phyloP scores from a whole-genome alignment of 2,113 vertebrate genomes.

The Montifringilla adamsi region DNA sequence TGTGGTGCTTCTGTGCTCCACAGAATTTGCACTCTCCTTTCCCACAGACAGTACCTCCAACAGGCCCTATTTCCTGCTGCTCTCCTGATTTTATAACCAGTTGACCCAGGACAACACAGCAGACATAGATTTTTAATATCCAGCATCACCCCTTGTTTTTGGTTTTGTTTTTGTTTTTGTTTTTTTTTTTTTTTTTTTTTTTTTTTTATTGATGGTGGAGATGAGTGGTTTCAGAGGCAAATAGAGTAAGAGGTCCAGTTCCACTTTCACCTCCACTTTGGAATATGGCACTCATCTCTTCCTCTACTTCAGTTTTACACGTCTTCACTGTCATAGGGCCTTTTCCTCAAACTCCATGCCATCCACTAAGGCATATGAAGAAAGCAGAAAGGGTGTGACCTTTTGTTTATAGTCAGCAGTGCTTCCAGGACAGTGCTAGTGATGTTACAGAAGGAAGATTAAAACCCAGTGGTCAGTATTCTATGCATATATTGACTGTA shows the following conservation, averaged over 20 bases:
- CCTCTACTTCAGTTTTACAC: neutral
- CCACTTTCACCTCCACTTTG: neutral
- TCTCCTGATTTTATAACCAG: neutral
- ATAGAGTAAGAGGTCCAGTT: neutral
- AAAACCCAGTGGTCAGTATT: neutral
- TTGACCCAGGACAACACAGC: neutral
- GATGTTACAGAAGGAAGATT: neutral
- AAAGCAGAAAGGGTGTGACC: neutral
- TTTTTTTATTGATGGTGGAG: neutral
- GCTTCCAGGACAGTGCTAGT: neutral
- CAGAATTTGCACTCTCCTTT: neutral
- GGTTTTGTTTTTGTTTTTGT: too few species aligned
- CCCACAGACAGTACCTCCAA: neutral
- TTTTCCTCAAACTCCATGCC: neutral
- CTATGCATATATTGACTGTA: neutral
- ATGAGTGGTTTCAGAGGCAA: constrained; percentile 22
- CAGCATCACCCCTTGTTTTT: neutral
- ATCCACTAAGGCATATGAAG: neutral
- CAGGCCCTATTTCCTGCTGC: neutral
- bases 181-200: neutral
- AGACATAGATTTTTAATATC: neutral
- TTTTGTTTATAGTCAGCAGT: neutral
- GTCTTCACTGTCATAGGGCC: neutral
- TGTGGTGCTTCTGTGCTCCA: neutral
- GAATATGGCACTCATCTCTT: neutral